Base-by-base conservation (phyloP, 2,797 vertebrate species). In the Lacerta viridis region DNA sequence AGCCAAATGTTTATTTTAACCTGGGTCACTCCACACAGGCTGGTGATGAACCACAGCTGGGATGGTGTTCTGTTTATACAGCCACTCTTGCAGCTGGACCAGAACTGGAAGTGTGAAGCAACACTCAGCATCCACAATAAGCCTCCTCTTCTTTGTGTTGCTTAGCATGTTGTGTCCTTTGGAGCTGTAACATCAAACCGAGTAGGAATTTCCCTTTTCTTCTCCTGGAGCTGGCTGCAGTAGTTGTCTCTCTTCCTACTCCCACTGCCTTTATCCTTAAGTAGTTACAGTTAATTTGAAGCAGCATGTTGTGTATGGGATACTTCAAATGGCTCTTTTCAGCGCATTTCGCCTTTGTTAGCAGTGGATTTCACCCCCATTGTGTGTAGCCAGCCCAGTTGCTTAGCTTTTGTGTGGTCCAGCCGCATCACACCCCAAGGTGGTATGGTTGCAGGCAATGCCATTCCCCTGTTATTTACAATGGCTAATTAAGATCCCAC, bases 401-500 rank as follows among this genome's bases (percentile, higher is more conserved):
- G 93, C 95, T 94, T 95, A 96, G 93, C 94, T 95, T 89, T 95
- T 96, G 95, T 96, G 95, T 96, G 95, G 95, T 95, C 95, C 94
- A 92, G 95, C 95, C 94, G 94, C 93, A 93, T 96, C 95, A 94
- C 93, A 95, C 94, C 94, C 95, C 95, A 96, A 95, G 95, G 95
- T 95, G 94, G 95, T 95, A 96, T 95, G 94, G 95, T 95, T 95
- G 95, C 94, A 96, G 93, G 94, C 94, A 91, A 90, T 95, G 94
- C 95, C 90, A 95, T 92, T 95, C 94, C 95, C 94, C 95, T 75
- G 84, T 95, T 96, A 95, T 95, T 96, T 96, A 95, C 95, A 96
- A 96, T 95, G 95, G 95, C 94, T 96, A 96, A 96, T 96, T 96
- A 96, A 96, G 95, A 94, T 96, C 95, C 95, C 84, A 95, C 95